A percentile compares a stretch with the other conserved stretches of the same genome.
Evolutionary conservation across 1,140 invertebrate genomes (phyloP).

Genomic region (Apis dorsata): DNA sequence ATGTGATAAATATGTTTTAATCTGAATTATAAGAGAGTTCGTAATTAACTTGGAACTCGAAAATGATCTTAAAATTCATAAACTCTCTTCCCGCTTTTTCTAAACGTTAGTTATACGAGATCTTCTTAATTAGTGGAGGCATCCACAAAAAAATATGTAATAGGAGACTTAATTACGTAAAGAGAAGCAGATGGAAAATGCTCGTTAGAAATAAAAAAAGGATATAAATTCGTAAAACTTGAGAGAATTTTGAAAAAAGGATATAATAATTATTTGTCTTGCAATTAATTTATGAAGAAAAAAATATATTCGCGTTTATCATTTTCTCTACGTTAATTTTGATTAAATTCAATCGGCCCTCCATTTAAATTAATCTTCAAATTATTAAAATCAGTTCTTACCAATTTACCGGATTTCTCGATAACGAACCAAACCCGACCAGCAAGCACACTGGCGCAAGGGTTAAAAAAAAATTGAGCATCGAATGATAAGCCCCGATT

Average conservation of each 20-base stretch:
- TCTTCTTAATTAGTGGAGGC: not conserved
- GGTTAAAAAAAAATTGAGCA: not conserved
- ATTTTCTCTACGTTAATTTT: too few relatives aligned
- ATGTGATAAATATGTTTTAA: too few relatives aligned
- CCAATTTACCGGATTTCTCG: not conserved
- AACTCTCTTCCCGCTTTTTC: too few relatives aligned
- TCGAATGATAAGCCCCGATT: slow-evolving; percentile 2
- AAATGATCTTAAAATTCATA: too few relatives aligned
- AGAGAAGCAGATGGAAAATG: not conserved
- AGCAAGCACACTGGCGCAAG: not conserved
- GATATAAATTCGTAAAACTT: not conserved
- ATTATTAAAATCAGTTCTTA: too few relatives aligned
- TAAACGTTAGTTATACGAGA: not conserved
- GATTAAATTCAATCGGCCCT: too few relatives aligned
- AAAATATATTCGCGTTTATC: too few relatives aligned
- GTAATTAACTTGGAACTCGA: too few relatives aligned
- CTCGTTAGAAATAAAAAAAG: not conserved
- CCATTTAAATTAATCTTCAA: too few relatives aligned
- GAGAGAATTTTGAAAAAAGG: not conserved
- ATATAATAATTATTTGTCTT: too few relatives aligned
- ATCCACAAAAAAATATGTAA: not conserved
- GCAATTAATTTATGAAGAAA: too few relatives aligned
- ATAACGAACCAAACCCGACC: not conserved
- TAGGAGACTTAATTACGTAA: not conserved
- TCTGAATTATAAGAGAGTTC: too few relatives aligned